phyloP scores from a whole-genome alignment of 2,888 invertebrate species.

The Amiota minor region DNA sequence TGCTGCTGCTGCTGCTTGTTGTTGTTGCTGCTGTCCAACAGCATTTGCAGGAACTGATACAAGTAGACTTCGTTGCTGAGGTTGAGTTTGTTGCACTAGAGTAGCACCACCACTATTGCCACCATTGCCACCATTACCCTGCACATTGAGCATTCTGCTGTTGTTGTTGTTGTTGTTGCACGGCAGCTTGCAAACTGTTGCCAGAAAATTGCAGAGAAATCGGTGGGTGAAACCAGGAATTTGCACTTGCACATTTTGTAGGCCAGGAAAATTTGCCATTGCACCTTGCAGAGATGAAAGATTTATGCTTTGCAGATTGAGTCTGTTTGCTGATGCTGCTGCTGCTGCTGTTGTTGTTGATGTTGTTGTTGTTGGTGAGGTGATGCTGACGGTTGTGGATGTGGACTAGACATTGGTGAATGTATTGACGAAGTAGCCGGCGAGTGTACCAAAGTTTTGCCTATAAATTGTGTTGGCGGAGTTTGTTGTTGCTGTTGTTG shows the following conservation, averaged over 20 bases:
- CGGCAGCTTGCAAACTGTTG: constrained; percentile 75
- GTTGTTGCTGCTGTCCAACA: constrained; percentile 38
- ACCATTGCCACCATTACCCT: constrained; percentile 31
- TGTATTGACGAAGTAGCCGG: constrained; percentile 72
- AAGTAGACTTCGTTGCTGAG: constrained; percentile 77
- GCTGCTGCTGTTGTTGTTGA: constrained; percentile 67
- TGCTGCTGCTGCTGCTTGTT: constrained; percentile 49
- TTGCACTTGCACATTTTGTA: constrained; percentile 84
- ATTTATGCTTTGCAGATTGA: constrained; percentile 82
- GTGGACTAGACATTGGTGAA: constrained; percentile 78
- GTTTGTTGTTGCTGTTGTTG: constrained; percentile 55
- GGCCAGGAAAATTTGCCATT: constrained; percentile 76
- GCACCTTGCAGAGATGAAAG: constrained; percentile 80
- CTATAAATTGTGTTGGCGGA: constrained; percentile 62
- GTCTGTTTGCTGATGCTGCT: constrained; percentile 73
- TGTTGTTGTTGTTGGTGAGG: constrained; percentile 61
- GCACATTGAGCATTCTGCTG: constrained; percentile 42
- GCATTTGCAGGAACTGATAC: constrained; percentile 79
- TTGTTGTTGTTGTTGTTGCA: constrained; percentile 58
- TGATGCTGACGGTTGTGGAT: constrained; percentile 73
- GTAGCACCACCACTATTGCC: constrained; percentile 36
- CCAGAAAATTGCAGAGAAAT: constrained; percentile 86
- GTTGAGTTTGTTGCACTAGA: constrained; percentile 50
- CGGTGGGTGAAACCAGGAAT: constrained; percentile 88
- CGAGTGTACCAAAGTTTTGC: constrained; percentile 72